These are phyloP conservation scores for Phymorhynchus buccinoides DNA, from an alignment of 1,140 invertebrate species.

Conservation along the genomic window DNA sequence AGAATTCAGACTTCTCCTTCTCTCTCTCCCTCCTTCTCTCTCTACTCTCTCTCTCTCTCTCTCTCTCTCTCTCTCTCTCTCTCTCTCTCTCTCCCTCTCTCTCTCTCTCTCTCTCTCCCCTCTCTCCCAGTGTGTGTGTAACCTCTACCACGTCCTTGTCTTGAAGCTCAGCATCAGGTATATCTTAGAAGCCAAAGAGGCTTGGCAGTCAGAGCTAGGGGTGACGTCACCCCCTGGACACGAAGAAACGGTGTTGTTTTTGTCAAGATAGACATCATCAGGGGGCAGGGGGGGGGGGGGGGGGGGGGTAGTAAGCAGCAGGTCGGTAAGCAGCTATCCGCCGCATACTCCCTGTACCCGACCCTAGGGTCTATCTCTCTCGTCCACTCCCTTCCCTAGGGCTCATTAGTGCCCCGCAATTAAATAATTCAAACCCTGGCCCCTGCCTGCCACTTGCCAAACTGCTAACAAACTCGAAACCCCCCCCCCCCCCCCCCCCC, in stretches of 20 bases:
- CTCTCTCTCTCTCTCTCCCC: conserved; percentile 3
- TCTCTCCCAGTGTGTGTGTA: conserved; percentile 7
- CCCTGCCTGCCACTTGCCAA: conserved; percentile 14
- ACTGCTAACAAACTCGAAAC: too few species aligned
- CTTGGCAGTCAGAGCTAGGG: background rate
- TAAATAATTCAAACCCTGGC: conserved; percentile 35
- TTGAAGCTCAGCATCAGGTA: background rate
- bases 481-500: too few species aligned
- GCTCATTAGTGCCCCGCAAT: conserved; percentile 40
- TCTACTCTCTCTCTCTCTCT: background rate
- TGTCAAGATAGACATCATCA: conserved; percentile 28
- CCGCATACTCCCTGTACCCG: background rate
- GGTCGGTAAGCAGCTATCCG: too few species aligned
- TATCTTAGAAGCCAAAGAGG: background rate
- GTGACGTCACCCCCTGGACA: conserved; percentile 28
- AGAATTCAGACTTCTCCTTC: too few species aligned
- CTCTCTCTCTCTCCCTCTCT: conserved; percentile 26
- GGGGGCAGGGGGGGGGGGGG: too few species aligned
- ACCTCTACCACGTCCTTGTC: conserved; percentile 17
- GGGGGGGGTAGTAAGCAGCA: too few species aligned
- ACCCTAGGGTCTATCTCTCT: background rate
- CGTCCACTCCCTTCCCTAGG: background rate
- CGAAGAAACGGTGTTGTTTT: background rate
- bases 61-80: conserved; percentile 12
- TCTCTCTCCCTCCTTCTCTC: conserved; percentile 31